Conservation (phyloP, 1,140 invertebrate species). For the Megalopta genalis region DNA sequence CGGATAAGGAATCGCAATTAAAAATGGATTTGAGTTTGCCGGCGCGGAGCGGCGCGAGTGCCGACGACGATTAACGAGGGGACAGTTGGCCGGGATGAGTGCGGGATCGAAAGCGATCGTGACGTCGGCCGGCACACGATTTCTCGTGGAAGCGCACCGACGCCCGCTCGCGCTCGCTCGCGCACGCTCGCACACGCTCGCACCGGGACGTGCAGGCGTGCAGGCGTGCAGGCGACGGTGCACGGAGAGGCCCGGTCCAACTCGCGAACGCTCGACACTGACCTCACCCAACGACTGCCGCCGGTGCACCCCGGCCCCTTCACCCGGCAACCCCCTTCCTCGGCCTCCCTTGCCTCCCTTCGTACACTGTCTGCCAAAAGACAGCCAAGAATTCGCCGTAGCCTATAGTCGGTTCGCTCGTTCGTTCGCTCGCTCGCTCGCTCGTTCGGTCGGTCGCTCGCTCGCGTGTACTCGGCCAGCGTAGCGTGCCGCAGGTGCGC, state of each 20-base stretch:
- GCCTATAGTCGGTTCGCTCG: constrained; percentile 52
- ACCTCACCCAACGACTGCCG: constrained; percentile 78
- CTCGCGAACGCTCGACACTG: constrained; percentile 77
- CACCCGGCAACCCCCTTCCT: constrained; percentile 38
- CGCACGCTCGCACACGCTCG: constrained; percentile 11
- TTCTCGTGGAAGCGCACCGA: constrained; percentile 15
- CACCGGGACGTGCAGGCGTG: constrained; percentile 26
- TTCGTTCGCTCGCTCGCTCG: too few relatives aligned
- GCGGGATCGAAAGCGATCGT: neutral
- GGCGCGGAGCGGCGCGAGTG: too few relatives aligned
- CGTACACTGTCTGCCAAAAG: constrained; percentile 78
- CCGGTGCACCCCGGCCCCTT: constrained; percentile 45
- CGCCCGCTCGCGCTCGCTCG: neutral
- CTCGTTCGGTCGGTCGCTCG: constrained; percentile 17
- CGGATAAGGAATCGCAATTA: too few relatives aligned
- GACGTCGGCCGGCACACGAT: neutral
- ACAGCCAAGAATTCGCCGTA: constrained; percentile 71
- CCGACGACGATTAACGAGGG: neutral
- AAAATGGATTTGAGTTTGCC: too few relatives aligned
- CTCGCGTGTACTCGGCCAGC: constrained; percentile 33
- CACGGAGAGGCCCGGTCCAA: constrained; percentile 75
- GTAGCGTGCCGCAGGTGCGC: constrained; percentile 41
- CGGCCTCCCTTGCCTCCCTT: constrained; percentile 47
- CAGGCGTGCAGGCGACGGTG: constrained; percentile 47
- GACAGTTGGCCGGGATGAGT: neutral